Base-by-base conservation (phyloP, 2,888 invertebrate species). In the Acanthoscelides obtectus region DNA sequence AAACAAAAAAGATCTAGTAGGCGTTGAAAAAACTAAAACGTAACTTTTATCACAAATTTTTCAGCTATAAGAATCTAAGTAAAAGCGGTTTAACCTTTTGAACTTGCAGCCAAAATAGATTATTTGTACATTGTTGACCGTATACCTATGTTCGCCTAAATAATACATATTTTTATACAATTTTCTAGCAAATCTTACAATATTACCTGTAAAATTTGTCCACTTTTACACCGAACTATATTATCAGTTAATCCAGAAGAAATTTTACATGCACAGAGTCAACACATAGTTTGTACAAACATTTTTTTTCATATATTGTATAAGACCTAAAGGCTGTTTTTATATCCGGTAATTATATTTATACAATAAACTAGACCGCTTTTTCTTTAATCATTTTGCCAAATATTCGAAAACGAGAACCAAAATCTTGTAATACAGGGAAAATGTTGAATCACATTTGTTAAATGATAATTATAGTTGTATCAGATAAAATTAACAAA, bases 81-180 rank as follows among this genome's bases (percentile, higher is more conserved):
- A 22, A 67, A 67, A 67, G 67, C 67, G 67, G 67, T 67, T 67
- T 22, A 67, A 22, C 22, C 12, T 76, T 71, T 70, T 69, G 68
- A 75, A 75, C 78, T 78, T 78, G 78, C 79, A 79, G 79, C 77
- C 79, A 77, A 80, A 77, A 71, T 73, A 73, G 73, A 71, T 74
- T 79, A 81, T 80, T 85, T 85, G 84, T 84, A 84, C 84, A 84
- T 83, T 81, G 82, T 83, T 84, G 83, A 84, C 84, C 84, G 84
- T 85, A 85, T 85, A 85, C 85, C 82, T 83, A 83, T 78, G 77
- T 75, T 74, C 78, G 79, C 80, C 82, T 82, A 83, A 82, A 81
- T 78, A 80, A 45, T 81, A 83, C 77, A 77, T 79, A 81, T 80
- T 82, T 81, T 80, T 80, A 80, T 77, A 80, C 77, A 78, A 78